A percentile compares a stretch with the other conserved stretches of the same genome.
These are phyloP conservation scores for Tenthredo distinguenda DNA, from an alignment of 2,888 invertebrate genomes.

Conservation along the genomic window DNA sequence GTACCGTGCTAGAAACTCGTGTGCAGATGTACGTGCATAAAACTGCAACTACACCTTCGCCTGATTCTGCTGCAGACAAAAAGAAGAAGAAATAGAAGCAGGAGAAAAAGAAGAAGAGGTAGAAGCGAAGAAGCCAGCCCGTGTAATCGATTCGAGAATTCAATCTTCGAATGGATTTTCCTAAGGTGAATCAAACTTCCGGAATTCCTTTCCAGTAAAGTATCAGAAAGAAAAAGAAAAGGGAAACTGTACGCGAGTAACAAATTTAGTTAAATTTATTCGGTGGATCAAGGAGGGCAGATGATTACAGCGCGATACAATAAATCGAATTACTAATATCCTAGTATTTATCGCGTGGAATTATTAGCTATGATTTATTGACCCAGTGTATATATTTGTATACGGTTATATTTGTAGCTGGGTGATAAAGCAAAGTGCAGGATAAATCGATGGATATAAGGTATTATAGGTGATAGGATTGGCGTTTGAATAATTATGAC, in stretches of 20 bases:
- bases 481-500: neutral
- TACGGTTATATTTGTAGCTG: neutral
- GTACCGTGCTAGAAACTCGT: neutral
- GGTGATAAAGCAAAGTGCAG: conserved; percentile 7
- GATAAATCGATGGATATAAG: neutral
- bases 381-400: neutral
- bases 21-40: neutral
- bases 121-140: neutral
- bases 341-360: conserved; percentile 23
- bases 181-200: neutral
- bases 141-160: conserved; percentile 17
- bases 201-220: neutral
- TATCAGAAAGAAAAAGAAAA: neutral
- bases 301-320: neutral
- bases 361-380: conserved; percentile 39
- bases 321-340: conserved; percentile 46
- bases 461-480: neutral
- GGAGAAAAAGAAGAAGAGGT: neutral
- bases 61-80: neutral
- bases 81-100: neutral
- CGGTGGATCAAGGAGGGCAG: neutral
- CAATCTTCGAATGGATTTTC: conserved; percentile 23
- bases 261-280: neutral
- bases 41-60: neutral
- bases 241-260: neutral